Base-by-base conservation (phyloP, 2,113 vertebrate species). In the Sinocyclocheilus anophthalmus region DNA sequence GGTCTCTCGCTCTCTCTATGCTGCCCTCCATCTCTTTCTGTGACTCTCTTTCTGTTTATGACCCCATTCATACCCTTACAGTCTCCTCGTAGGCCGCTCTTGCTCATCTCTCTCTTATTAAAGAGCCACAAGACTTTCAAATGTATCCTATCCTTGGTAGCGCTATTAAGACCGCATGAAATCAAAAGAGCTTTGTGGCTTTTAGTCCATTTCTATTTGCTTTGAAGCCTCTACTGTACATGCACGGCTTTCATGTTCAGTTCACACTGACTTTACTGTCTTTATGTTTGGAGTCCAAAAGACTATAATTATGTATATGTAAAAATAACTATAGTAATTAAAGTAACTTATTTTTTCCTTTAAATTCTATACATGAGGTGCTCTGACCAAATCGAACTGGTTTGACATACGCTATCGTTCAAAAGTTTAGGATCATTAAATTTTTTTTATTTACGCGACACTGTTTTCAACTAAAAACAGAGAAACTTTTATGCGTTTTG, bases 21-120 rank as follows among this genome's bases (percentile, higher is more conserved):
- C 20, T 22, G 70, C 70, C 70, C 77, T 79, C 0, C 65, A 76
- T 61, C 59, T 63, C 26, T 45, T 55, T 80, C 33, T 59, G 65
- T 33, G 14, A 26, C 30, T 59, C 24, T 81, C 37, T 24, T 30
- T 73, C 63, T 1, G 24, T 53, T 53, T 70, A 67, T 67, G 80
- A 82, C 80, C 45, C 57, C 63, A 67, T 82, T 82, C 63, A 65
- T 65, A 30, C 7, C 59, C 77, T 48, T 42, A 45, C 59, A 67
- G 79, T 67, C 81, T 83, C 18, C 30, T 55, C 20, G 30, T 83
- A 50, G 61, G 24, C 53, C 50, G 72, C 48, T 79, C 16, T 70
- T 81, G 48, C 48, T 72, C 59, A 83, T 69, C 18, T n/a, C 63
- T 72, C 81, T 83, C 81, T 86, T 59, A 53, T 57, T 84, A 84